phyloP scores from a whole-genome alignment of 2,797 vertebrate genomes.

The Lepilemur septentrionalis region DNA sequence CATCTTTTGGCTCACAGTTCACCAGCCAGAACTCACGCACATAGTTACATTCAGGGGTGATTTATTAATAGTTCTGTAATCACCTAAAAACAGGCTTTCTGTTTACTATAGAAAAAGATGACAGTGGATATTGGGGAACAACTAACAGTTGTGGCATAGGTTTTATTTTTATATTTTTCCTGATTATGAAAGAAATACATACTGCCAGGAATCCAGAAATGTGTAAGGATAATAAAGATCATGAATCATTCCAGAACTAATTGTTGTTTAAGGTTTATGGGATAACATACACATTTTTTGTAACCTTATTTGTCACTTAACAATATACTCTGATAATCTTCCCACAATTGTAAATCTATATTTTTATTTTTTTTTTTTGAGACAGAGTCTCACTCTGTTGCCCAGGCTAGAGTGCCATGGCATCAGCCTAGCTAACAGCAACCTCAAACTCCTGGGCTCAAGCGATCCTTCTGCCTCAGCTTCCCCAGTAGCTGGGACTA shows the following conservation, averaged over 20 bases:
- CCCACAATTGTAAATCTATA: not conserved
- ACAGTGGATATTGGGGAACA: not conserved
- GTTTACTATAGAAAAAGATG: not conserved
- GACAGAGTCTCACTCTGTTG: too few species aligned
- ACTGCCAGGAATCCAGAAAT: slow-evolving; percentile 1
- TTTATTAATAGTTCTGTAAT: not conserved
- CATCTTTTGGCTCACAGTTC: not conserved
- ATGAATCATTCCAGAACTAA: not conserved
- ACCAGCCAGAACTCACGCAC: not conserved
- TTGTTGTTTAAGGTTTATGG: not conserved
- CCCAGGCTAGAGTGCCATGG: too few species aligned
- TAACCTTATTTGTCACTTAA: not conserved
- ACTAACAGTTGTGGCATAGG: not conserved
- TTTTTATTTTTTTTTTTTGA: too few species aligned
- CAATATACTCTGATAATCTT: not conserved
- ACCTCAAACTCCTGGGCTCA: too few species aligned
- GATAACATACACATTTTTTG: not conserved
- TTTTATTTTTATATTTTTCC: not conserved
- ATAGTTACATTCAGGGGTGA: not conserved
- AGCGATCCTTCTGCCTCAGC: too few species aligned
- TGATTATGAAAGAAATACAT: slow-evolving; percentile 20
- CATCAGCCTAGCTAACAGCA: too few species aligned
- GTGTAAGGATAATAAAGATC: not conserved
- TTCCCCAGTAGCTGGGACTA: too few species aligned
- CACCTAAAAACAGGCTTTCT: not conserved